phyloP scores from a whole-genome alignment of 1,140 invertebrate species.

The Lineus longissimus region DNA sequence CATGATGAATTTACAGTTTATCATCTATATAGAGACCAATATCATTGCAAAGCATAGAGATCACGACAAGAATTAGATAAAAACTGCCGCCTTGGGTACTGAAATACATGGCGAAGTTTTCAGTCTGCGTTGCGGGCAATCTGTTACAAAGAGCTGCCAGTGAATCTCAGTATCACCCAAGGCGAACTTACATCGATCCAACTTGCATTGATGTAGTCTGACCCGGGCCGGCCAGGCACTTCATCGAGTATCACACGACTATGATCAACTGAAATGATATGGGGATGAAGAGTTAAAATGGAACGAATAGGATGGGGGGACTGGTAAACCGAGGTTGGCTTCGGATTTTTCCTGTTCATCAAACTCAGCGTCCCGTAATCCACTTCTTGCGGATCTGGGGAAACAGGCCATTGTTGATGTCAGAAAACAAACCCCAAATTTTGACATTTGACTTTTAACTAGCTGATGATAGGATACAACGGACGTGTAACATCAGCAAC shows the following conservation, averaged over 20 bases:
- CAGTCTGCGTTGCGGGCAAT: too few species aligned
- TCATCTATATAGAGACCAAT: too few species aligned
- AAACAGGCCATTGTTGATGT: background rate
- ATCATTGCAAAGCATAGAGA: too few species aligned
- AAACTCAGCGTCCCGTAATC: background rate
- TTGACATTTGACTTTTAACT: background rate
- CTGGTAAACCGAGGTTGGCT: background rate
- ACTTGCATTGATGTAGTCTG: conserved; percentile 2
- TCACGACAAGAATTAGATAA: too few species aligned
- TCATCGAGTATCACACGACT: conserved; percentile 1
- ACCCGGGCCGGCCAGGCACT: background rate
- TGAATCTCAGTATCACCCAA: too few species aligned
- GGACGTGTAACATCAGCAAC: too few species aligned
- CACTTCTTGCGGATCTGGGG: background rate
- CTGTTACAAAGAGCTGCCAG: too few species aligned
- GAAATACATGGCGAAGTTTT: too few species aligned
- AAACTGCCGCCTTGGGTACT: too few species aligned
- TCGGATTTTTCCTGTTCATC: background rate
- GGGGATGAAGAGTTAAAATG: background rate
- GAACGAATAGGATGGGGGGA: background rate
- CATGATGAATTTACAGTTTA: too few species aligned
- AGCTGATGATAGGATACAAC: too few species aligned
- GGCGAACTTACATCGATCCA: conserved; percentile 4
- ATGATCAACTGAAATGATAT: conserved; percentile 1
- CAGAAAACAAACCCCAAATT: background rate